These are phyloP conservation scores for Scomber scombrus DNA, from an alignment of 2,113 vertebrate genomes.

Conservation along the genomic window DNA sequence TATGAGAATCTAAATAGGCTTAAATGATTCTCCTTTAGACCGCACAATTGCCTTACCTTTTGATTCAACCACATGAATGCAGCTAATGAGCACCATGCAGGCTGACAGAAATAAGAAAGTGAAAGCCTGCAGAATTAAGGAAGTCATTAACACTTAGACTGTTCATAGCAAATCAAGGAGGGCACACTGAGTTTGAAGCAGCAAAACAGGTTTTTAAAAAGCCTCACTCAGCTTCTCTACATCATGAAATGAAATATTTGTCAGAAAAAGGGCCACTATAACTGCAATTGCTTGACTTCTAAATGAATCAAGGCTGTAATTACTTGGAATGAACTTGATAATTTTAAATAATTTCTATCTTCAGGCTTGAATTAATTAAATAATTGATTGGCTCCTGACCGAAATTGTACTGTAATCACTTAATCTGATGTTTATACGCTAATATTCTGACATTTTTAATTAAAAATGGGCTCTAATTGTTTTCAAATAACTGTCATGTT, in stretches of 20 bases:
- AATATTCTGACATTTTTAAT: neutral
- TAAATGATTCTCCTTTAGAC: conserved; percentile 79
- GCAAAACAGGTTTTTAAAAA: conserved; percentile 26
- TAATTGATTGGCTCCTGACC: neutral
- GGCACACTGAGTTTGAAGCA: conserved; percentile 7
- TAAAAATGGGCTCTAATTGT: neutral
- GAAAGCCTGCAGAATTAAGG: conserved; percentile 33
- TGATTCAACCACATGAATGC: conserved; percentile 84
- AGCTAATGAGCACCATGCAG: conserved; percentile 82
- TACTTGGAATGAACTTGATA: neutral
- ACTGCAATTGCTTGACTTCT: neutral
- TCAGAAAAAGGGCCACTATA: neutral
- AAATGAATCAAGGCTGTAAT: neutral
- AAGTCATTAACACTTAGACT: conserved; percentile 78
- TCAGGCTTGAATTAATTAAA: no score
- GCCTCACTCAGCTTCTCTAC: neutral
- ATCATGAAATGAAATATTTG: neutral
- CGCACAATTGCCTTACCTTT: conserved; percentile 82
- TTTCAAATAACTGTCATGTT: conserved; percentile 32
- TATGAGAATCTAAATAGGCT: conserved; percentile 61
- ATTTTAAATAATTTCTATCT: neutral
- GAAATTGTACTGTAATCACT: neutral
- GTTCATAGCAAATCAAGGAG: conserved; percentile 75
- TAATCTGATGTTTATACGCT: neutral
- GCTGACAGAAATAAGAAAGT: conserved; percentile 70